These are phyloP conservation scores for Tetragonula carbonaria DNA, from an alignment of 2,888 invertebrate genomes.

Conservation along the genomic window DNA sequence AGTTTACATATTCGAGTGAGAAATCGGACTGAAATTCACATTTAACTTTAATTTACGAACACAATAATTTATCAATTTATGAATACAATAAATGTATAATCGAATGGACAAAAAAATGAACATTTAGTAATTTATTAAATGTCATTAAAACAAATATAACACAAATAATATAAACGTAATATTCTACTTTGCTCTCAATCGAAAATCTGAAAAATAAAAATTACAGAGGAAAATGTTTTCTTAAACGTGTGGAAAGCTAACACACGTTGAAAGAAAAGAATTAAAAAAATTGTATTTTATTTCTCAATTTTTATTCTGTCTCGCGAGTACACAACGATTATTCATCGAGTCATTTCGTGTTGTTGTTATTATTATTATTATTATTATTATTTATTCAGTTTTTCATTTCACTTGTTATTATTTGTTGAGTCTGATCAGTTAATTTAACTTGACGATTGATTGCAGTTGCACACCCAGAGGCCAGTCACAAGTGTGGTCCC, in stretches of 20 bases:
- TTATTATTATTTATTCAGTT: neutral
- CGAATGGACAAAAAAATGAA: too few relatives aligned
- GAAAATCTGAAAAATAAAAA: neutral
- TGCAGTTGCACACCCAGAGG: slow-evolving; percentile 32
- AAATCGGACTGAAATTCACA: too few relatives aligned
- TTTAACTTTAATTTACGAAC: too few relatives aligned
- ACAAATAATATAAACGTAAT: too few relatives aligned
- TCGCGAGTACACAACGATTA: neutral
- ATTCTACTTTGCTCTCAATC: too few relatives aligned
- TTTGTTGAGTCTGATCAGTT: too few relatives aligned
- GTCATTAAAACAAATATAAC: too few relatives aligned
- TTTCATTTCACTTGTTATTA: neutral
- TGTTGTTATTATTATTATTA: neutral
- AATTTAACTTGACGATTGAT: neutral
- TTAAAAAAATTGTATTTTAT: neutral
- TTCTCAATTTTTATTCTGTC: neutral
- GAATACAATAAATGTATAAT: too few relatives aligned
- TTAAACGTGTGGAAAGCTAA: neutral
- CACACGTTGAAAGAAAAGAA: neutral
- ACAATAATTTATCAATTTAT: too few relatives aligned
- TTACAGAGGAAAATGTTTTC: neutral
- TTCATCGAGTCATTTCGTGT: too few relatives aligned
- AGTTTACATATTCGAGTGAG: too few relatives aligned
- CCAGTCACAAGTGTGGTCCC: slow-evolving; percentile 21
- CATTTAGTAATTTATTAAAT: too few relatives aligned